These are phyloP conservation scores for Parazoanthus swiftii DNA, from an alignment of 92 coral and sea anemone genomes.

Conservation along the genomic window DNA sequence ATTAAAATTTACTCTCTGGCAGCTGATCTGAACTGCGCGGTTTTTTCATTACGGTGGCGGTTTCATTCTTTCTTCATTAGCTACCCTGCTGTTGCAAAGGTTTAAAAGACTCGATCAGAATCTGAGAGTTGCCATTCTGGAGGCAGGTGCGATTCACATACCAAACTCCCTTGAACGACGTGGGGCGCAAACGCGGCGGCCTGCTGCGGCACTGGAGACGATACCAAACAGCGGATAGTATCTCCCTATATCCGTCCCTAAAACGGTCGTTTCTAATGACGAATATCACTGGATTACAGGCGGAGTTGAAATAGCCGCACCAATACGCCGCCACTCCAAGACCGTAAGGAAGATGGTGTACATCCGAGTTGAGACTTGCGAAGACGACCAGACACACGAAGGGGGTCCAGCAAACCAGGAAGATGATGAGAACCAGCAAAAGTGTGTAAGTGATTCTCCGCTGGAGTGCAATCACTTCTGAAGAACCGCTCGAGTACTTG, in stretches of 20 bases:
- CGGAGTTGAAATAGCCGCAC: constrained; percentile 86
- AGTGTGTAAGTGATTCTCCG: constrained; percentile 81
- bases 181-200: constrained; percentile 15
- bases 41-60: not conserved
- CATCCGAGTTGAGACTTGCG: constrained; percentile 62
- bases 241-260: constrained; percentile 82
- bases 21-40: not conserved
- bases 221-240: constrained; percentile 61
- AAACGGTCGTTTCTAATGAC: constrained; percentile 82
- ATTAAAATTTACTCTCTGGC: not conserved
- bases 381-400: constrained; percentile 71
- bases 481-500: constrained; percentile 65
- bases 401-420: constrained; percentile 82
- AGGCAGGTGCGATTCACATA: constrained; percentile 41
- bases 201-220: constrained; percentile 51
- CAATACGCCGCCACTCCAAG: constrained; percentile 89
- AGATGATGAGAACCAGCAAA: constrained; percentile 70
- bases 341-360: constrained; percentile 69
- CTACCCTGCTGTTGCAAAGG: constrained; percentile 48
- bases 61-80: constrained; percentile 39
- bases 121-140: constrained; percentile 37
- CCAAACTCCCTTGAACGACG: constrained; percentile 51
- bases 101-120: constrained; percentile 41
- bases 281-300: constrained; percentile 77
- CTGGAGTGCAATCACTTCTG: constrained; percentile 78